phyloP scores from a whole-genome alignment of 2,113 vertebrate species.

The Nesogale talazaci region DNA sequence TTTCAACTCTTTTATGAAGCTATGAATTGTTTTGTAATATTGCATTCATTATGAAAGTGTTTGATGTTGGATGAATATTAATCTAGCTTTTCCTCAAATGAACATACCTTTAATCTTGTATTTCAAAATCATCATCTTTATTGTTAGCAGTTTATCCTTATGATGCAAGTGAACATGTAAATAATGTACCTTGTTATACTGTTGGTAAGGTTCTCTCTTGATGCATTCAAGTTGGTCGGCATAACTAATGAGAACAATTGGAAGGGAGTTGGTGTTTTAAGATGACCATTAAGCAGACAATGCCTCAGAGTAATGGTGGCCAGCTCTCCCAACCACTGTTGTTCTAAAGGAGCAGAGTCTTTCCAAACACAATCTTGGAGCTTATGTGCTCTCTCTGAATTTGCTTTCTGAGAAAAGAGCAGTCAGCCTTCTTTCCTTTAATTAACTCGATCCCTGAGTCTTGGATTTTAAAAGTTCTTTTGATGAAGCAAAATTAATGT shows the following conservation, averaged over 20 bases:
- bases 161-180: constrained; percentile 71
- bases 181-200: constrained; percentile 64
- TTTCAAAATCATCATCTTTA: constrained; percentile 71
- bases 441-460: constrained; percentile 23
- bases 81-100: constrained; percentile 69
- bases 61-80: constrained; percentile 64
- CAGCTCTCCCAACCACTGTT: background rate
- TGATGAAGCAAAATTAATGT: background rate
- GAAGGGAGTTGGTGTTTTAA: constrained; percentile 45
- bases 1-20: constrained; percentile 74
- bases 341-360: background rate
- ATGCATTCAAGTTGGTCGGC: constrained; percentile 73
- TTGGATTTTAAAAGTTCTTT: constrained; percentile 20
- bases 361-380: constrained; percentile 2
- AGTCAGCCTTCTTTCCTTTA: constrained; percentile 8
- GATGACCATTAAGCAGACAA: background rate
- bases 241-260: constrained; percentile 63
- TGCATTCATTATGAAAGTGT: constrained; percentile 63
- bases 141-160: constrained; percentile 72
- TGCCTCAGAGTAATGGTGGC: background rate
- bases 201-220: constrained; percentile 67
- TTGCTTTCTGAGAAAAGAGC: constrained; percentile 39
- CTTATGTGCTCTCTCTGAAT: constrained; percentile 36
- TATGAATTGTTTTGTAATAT: constrained; percentile 82
- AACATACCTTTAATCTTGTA: constrained; percentile 75